Evolutionary conservation across 2,797 vertebrate genomes (phyloP).

Genomic region (Oryzias dopingdopingensis): DNA sequence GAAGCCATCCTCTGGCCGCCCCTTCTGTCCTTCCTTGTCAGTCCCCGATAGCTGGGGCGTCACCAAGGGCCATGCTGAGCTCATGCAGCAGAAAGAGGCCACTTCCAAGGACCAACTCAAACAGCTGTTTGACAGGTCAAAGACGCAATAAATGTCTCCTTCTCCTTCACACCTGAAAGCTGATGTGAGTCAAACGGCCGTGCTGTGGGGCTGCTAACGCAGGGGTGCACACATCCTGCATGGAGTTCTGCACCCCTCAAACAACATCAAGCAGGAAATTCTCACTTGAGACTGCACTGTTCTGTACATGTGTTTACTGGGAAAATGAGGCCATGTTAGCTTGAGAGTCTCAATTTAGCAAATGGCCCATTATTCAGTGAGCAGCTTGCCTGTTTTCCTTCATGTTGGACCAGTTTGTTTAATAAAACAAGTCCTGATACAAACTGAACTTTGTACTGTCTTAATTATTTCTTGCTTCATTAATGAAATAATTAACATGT

Average conservation of each 20-base stretch:
- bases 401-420: conserved; percentile 55
- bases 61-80: conserved; percentile 86
- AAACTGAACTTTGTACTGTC: conserved; percentile 26
- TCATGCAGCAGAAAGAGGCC: conserved; percentile 95
- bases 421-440: conserved; percentile 47
- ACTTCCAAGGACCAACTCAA: conserved; percentile 87
- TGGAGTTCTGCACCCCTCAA: conserved; percentile 10
- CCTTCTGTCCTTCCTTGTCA: conserved; percentile 87
- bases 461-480: conserved; percentile 6
- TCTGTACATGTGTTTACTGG: conserved; percentile 26
- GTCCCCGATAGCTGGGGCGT: conserved; percentile 89
- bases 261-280: conserved; percentile 13
- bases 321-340: conserved; percentile 19
- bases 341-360: conserved; percentile 26
- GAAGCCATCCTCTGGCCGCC: conserved; percentile 89
- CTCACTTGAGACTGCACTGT: conserved; percentile 27
- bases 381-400: conserved; percentile 45
- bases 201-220: conserved; percentile 10
- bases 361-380: conserved; percentile 10
- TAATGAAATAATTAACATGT: too few relatives aligned
- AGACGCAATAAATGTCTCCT: conserved; percentile 55
- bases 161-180: conserved; percentile 6
- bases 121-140: conserved; percentile 84
- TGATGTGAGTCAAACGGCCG: conserved; percentile 4
- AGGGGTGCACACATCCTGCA: not conserved